Evolutionary conservation across 1,140 invertebrate genomes (phyloP).

Genomic region (Philopotamus ludificatus): DNA sequence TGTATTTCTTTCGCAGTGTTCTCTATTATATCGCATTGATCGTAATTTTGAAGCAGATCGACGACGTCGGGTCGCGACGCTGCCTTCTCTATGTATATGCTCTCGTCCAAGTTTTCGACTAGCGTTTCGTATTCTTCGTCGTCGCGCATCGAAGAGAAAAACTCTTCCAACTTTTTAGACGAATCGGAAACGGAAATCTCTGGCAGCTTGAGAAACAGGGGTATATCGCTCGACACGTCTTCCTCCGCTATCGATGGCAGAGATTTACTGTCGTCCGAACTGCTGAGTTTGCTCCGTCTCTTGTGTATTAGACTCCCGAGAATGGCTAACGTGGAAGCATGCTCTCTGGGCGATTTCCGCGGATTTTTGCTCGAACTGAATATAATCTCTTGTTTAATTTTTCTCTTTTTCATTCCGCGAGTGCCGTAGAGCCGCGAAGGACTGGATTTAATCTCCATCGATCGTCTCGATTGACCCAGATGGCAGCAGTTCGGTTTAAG

Average conservation of each 20-base stretch:
- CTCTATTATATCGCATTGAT: conserved; percentile 31
- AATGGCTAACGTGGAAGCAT: conserved; percentile 80
- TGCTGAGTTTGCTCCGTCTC: conserved; percentile 48
- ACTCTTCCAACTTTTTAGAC: conserved; percentile 50
- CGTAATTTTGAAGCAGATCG: conserved; percentile 29
- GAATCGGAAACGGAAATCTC: conserved; percentile 46
- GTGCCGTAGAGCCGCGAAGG: conserved; percentile 52
- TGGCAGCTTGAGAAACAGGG: conserved; percentile 45
- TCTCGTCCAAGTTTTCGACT: conserved; percentile 47
- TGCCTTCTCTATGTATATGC: conserved; percentile 31
- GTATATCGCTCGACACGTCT: conserved; percentile 50
- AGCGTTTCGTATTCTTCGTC: conserved; percentile 51
- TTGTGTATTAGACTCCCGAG: conserved; percentile 66
- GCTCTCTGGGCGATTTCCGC: conserved; percentile 80
- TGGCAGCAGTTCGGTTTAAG: conserved; percentile 58
- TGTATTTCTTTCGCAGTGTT: conserved; percentile 47
- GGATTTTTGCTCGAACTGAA: conserved; percentile 56
- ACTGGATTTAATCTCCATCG: conserved; percentile 46
- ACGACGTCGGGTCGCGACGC: conserved; percentile 23
- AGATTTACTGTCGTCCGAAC: conserved; percentile 52
- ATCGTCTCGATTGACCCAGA: conserved; percentile 48
- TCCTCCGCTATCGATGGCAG: conserved; percentile 47
- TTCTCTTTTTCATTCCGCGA: conserved; percentile 49
- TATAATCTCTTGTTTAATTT: conserved; percentile 17
- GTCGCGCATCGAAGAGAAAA: conserved; percentile 52